A percentile compares a stretch with the other conserved stretches of the same genome.
Conservation (phyloP, 2,113 vertebrate species). For the Notarius quadriscutis region DNA sequence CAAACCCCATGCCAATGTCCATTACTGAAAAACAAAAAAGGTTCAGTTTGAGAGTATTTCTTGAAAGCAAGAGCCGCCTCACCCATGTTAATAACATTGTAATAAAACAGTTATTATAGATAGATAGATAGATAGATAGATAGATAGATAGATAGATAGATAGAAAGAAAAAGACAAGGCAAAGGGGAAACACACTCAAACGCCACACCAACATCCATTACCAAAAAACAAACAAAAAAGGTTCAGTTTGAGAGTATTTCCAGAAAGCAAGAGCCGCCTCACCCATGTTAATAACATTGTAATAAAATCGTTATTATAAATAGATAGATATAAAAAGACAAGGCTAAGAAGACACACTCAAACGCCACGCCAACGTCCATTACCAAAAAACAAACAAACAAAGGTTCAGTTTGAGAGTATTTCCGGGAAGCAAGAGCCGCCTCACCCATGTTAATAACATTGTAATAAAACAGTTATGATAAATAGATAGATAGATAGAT, state of each 20-base stretch:
- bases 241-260: not conserved
- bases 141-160: too few relatives aligned
- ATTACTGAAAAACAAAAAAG: too few relatives aligned
- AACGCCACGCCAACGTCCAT: slow-evolving; percentile 48
- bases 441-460: slow-evolving; percentile 16
- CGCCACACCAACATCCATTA: too few relatives aligned
- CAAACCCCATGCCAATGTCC: not conserved
- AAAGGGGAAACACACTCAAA: too few relatives aligned
- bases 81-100: slow-evolving; percentile 14
- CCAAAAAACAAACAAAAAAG: too few relatives aligned
- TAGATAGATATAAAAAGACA: slow-evolving; percentile 69
- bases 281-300: not conserved
- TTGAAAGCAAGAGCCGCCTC: slow-evolving; percentile 1
- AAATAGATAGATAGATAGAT: not conserved
- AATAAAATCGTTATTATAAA: not conserved
- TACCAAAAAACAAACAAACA: not conserved
- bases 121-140: not conserved
- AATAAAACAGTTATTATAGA: not conserved
- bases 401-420: slow-evolving; percentile 27
- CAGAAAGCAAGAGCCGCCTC: not conserved
- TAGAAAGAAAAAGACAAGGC: too few relatives aligned
- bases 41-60: slow-evolving; percentile 38
- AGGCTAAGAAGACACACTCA: slow-evolving; percentile 39
- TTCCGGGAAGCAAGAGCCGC: slow-evolving; percentile 17
- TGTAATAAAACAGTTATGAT: not conserved